These are phyloP conservation scores for Nettapus auritus DNA, from an alignment of 2,113 vertebrate genomes.

Conservation along the genomic window DNA sequence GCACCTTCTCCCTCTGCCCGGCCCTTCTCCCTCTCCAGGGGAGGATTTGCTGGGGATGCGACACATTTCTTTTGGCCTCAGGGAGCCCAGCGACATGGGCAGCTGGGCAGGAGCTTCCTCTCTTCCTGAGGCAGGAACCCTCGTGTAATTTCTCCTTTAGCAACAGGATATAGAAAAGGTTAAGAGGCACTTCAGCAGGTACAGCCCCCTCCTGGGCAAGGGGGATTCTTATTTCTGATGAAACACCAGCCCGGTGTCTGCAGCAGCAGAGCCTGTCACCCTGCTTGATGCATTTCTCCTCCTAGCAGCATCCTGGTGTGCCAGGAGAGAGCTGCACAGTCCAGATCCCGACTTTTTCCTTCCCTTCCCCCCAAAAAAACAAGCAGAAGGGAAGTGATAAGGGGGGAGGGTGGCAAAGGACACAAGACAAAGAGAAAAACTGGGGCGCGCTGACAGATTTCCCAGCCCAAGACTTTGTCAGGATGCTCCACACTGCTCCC, in stretches of 20 bases:
- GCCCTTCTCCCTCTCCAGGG: neutral
- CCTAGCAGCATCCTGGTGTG: accelerated
- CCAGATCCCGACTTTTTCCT: accelerated
- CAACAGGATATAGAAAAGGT: conserved; percentile 21
- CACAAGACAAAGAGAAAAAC: neutral
- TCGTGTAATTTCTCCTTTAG: neutral
- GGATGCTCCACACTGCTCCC: neutral
- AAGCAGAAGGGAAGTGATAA: neutral
- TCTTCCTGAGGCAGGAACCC: neutral
- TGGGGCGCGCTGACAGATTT: neutral
- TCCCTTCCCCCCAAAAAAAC: neutral
- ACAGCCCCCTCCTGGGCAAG: neutral
- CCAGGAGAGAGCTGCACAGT: neutral
- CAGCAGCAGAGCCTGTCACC: neutral
- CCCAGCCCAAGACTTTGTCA: neutral
- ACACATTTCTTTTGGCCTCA: neutral
- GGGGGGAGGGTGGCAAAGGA: neutral
- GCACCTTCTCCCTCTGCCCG: neutral
- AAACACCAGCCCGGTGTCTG: accelerated
- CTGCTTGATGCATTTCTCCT: neutral
- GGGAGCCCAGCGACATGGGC: neutral
- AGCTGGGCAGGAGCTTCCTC: neutral
- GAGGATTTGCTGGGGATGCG: neutral
- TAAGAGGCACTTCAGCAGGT: conserved; percentile 43
- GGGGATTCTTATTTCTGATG: neutral